Evolutionary conservation across 2,113 vertebrate species (phyloP), one percentile per base, ranked within the genome.

Genomic region (Anas platyrhynchos): DNA sequence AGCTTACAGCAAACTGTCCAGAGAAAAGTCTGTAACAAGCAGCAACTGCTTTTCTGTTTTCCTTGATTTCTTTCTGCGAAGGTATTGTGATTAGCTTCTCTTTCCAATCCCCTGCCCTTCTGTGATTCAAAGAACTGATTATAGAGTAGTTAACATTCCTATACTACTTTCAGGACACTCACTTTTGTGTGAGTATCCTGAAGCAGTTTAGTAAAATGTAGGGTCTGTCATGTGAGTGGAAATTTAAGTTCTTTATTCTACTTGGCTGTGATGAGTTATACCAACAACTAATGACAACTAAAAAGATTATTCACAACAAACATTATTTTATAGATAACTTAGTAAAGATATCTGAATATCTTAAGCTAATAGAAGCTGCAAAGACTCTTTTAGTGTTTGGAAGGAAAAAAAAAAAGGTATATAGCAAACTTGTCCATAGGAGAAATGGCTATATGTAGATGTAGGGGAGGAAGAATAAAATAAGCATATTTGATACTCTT

Each of bases 21-120:
- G 36, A 87, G 85, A 87, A 93, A 73, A 82, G 50, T 61, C 3
- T 77, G 6, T 91, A 61, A 66, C 11, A 43, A 43, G 32, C 69
- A 75, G 62, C 59, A 88, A 68, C 26, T 65, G 5, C n/a, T 41
- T 88, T 82, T 65, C 85, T 87, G 0, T 48, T 79, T 78, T n/a
- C 52, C 10, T 36, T 46, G 90, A 72, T 61, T 32, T 69, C 10
- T 75, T 27, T 76, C 67, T 66, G 8, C 8, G 10, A 31, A 78
- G 48, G 43, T 59, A 26, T 69, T n/a, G 26, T 80, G 14, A 50
- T 13, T 21, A 56, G 8, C 11, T 54, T 8, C 2, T 32, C 77
- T 22, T 6, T 11, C 14, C 9, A 18, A 8, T 1, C 5, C 1
- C 2, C 16, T 55, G 2, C 16, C 34, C 34, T 63, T 61, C 29